phyloP scores from a whole-genome alignment of 2,888 invertebrate species.

The Macroteleia sp. region DNA sequence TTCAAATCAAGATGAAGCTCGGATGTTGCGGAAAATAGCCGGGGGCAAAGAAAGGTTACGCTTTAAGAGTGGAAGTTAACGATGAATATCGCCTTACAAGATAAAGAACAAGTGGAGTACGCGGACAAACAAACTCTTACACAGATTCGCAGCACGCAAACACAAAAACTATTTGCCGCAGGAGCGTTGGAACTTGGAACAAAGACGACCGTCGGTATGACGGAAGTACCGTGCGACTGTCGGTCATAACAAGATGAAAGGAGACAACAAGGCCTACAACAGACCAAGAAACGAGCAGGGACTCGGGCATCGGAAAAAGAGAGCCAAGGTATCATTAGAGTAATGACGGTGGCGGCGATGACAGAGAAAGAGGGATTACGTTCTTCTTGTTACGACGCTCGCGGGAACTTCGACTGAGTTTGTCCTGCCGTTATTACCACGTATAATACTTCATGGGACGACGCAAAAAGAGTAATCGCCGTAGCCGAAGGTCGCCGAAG shows the following conservation, averaged over 20 bases:
- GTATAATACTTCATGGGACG: constrained; percentile 58
- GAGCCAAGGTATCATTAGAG: constrained; percentile 78
- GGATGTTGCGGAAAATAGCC: constrained; percentile 4
- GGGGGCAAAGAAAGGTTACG: neutral
- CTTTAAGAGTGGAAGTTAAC: constrained; percentile 16
- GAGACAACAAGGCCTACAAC: constrained; percentile 11
- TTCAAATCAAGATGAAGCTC: constrained; percentile 7
- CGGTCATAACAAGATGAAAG: constrained; percentile 39
- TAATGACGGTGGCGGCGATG: constrained; percentile 77
- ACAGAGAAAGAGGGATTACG: constrained; percentile 71
- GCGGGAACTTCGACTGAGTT: constrained; percentile 53
- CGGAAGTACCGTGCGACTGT: constrained; percentile 10
- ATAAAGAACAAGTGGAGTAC: neutral
- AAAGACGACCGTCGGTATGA: constrained; percentile 10
- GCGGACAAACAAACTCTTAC: neutral
- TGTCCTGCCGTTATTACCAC: constrained; percentile 71
- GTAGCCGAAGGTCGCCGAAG: constrained; percentile 48
- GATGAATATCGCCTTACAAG: constrained; percentile 9
- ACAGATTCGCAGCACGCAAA: too few species aligned
- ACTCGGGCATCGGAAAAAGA: constrained; percentile 45
- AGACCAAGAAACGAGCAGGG: constrained; percentile 33
- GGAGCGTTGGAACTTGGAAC: neutral
- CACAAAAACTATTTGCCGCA: too few species aligned
- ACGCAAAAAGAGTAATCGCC: constrained; percentile 63
- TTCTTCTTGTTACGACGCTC: constrained; percentile 42